phyloP scores from a whole-genome alignment of 2,797 vertebrate genomes.

The Tapera naevia region DNA sequence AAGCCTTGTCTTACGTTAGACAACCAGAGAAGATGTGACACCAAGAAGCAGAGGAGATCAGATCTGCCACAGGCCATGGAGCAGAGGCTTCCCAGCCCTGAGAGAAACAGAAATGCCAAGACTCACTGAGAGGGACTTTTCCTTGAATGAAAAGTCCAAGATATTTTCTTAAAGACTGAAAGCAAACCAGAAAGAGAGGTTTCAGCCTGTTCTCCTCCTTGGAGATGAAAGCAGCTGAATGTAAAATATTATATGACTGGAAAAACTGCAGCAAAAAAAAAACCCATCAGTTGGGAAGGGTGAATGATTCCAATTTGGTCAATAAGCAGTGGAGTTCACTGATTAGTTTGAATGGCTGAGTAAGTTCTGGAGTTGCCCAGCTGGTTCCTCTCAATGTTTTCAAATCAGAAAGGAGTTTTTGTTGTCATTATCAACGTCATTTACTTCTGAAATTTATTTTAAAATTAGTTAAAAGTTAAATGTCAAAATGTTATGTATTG shows the following conservation, averaged over 20 bases:
- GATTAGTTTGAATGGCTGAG: neutral
- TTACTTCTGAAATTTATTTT: neutral
- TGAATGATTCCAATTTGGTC: neutral
- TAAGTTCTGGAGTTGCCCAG: neutral
- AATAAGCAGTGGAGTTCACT: neutral
- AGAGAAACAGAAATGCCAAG: neutral
- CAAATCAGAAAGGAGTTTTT: neutral
- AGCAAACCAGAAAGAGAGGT: neutral
- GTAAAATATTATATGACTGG: neutral
- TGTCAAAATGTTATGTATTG: neutral
- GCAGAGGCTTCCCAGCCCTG: neutral
- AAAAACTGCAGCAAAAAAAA: neutral
- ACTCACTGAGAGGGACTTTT: neutral
- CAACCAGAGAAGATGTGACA: neutral
- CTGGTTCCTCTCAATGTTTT: neutral
- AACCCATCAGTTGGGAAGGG: neutral
- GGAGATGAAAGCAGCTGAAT: neutral
- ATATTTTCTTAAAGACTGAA: neutral
- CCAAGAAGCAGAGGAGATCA: neutral
- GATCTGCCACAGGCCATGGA: rapidly evolving
- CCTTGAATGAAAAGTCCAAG: neutral
- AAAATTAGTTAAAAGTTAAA: neutral
- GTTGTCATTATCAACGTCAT: neutral
- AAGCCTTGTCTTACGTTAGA: neutral
- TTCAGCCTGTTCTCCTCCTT: neutral